phyloP scores from a whole-genome alignment of 2,888 invertebrate species.

The Argynnis bischoffii region DNA sequence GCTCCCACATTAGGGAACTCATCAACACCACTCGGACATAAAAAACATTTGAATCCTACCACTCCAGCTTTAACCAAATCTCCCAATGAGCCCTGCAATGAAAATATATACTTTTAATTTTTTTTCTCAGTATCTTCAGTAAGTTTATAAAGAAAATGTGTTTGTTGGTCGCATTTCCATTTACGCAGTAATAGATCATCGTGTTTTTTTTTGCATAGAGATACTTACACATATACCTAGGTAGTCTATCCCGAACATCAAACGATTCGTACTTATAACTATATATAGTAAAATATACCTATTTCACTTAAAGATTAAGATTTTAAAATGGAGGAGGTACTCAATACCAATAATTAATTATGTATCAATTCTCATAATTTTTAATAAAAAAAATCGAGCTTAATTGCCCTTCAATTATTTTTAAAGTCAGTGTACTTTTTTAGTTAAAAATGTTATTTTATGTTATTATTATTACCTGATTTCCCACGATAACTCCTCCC shows the following conservation, averaged over 20 bases:
- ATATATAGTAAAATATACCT: no score
- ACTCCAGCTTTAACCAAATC: conserved; percentile 85
- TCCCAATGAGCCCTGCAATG: conserved; percentile 78
- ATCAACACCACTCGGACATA: conserved; percentile 86
- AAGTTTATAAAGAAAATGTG: neutral
- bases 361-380: no score
- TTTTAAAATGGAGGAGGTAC: no score
- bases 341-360: no score
- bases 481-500: conserved; percentile 89
- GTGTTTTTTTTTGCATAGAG: no score
- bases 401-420: neutral
- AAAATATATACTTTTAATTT: conserved; percentile 17
- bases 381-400: no score
- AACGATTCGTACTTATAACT: no score
- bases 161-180: neutral
- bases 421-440: conserved; percentile 1
- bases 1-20: conserved; percentile 85
- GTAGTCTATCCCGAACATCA: no score
- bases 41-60: conserved; percentile 88
- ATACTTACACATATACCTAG: no score
- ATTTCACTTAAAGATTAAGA: no score
- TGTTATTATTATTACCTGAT: conserved; percentile 67
- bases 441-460: no score
- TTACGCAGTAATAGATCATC: no score
- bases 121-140: neutral